Evolutionary conservation across 2,888 invertebrate species (phyloP), one percentile per base, ranked within the genome.

Genomic region (Spisula solida): DNA sequence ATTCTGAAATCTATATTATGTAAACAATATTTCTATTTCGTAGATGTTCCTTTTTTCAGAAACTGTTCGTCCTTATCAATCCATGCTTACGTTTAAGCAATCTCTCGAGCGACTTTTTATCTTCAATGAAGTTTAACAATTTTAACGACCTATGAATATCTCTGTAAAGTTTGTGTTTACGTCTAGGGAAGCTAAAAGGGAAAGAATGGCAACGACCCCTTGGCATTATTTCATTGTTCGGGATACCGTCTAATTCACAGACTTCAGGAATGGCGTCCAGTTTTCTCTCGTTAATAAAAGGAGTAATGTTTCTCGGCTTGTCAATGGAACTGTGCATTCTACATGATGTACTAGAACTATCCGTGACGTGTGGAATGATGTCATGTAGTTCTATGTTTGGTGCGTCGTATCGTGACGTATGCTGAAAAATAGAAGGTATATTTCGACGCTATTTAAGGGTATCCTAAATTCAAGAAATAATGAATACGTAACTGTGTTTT

Each of bases 81-180:
- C 34, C 29, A 47, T 83, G 31, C 34, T 60, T 83, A 79, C 83
- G 41, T 20, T 60, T 34, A 31, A 87, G 48, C 16, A 47, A 29
- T 75, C 10, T 29, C 31, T 80, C 80, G 41, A 87, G 48, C 14
- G 87, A 41, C 0, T 83, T 31, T 80, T 87, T 82, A 48, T 87
- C 87, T 66, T 87, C 87, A 79, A 87, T 87, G 79, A 87, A 87
- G 6, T 31, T 79, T 12, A 87, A 87, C 0, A 8, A 29, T 10
- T n/a, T 48, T 48, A 87, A 25, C 4, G 66, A 34, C 25, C 78
- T 41, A 47, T 83, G 60, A 31, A 87, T 48, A 29, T 87, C 82
- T 0, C 20, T 47, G 48, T 83, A 79, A 16, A 87, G 29, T 56
- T 87, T 81, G 47, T 56, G n/a, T 29, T 60, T 34, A 20, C 70